These are phyloP conservation scores for Drosophila rellima DNA, from an alignment of 2,888 invertebrate species.

Conservation along the genomic window DNA sequence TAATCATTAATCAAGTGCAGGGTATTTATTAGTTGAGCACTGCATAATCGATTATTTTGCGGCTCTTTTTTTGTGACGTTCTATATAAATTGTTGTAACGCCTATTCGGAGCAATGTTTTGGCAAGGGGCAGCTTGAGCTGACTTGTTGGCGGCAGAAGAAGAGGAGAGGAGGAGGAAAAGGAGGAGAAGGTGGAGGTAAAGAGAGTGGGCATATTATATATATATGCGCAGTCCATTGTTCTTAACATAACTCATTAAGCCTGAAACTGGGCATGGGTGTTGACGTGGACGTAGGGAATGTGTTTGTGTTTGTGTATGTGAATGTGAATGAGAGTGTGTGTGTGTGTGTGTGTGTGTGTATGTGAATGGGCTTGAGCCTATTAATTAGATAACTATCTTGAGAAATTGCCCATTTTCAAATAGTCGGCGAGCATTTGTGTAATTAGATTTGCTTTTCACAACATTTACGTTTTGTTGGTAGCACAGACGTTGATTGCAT, in stretches of 20 bases:
- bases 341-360: slow-evolving; percentile 27
- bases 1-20: slow-evolving; percentile 2
- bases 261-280: slow-evolving; percentile 58
- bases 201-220: slow-evolving; percentile 50
- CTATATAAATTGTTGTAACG: slow-evolving; percentile 79
- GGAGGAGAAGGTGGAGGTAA: slow-evolving; percentile 15
- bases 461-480: slow-evolving; percentile 77
- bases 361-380: slow-evolving; percentile 67
- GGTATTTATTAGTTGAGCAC: slow-evolving; percentile 15
- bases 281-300: slow-evolving; percentile 49
- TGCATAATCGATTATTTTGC: slow-evolving; percentile 3
- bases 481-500: slow-evolving; percentile 69
- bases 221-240: slow-evolving; percentile 63
- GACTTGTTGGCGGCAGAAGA: background rate
- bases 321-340: slow-evolving; percentile 42
- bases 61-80: slow-evolving; percentile 53
- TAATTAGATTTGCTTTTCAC: slow-evolving; percentile 86
- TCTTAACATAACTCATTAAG: slow-evolving; percentile 81
- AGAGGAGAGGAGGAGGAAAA: background rate
- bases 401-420: slow-evolving; percentile 86
- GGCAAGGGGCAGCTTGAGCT: slow-evolving; percentile 51
- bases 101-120: slow-evolving; percentile 72
- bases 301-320: slow-evolving; percentile 25
- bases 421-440: slow-evolving; percentile 84
- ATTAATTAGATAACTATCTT: slow-evolving; percentile 86